Base-by-base conservation (phyloP, 2,113 vertebrate species). In the Pardalotus punctatus region DNA sequence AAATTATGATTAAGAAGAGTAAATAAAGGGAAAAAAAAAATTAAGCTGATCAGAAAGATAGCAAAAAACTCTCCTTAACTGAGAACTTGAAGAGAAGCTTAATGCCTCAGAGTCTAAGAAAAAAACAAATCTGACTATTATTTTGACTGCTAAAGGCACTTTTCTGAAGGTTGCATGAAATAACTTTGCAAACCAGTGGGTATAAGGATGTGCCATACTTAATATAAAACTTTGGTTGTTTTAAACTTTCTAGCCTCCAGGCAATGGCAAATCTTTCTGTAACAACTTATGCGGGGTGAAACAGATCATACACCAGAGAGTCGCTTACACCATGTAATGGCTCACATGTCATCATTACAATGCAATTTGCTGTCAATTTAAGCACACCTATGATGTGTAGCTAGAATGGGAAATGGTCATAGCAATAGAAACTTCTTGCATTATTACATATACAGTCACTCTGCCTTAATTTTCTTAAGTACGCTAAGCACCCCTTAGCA, bases 391-490 rank as follows among this genome's bases (percentile, higher is more conserved):
- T 45, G 33, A 29, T 80, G 25, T 53, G 29, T 50, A 80, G 17
- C 22, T 80, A 53, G 58, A 88, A 51, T 45, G 12, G 5, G 10
- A 73, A 92, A 72, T 22, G 7, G 10, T 45, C 35, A 56, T 24
- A 60, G 25, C 12, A 73, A 73, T 10, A 90, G 69, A 70, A 58
- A 69, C 19, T 64, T 91, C 53, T 51, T 35, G 28, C 15, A 87
- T 31, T 79, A 43, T 81, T 70, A 19, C 29, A 64, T n/a, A 12
- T 71, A 78, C 18, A 73, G 23, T 71, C 48, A 76, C 11, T 73
- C 43, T 85, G 9, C 22, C 33, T 86, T 91, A 80, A 90, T 95
- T 96, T 96, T 80, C 48, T 62, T 81, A 81, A 91, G 56, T 17
- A 74, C 14, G 17, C 36, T 69, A 61, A 78, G 43, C 21, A 92